phyloP scores from a whole-genome alignment of 2,113 vertebrate genomes.

The Festucalex cinctus region DNA sequence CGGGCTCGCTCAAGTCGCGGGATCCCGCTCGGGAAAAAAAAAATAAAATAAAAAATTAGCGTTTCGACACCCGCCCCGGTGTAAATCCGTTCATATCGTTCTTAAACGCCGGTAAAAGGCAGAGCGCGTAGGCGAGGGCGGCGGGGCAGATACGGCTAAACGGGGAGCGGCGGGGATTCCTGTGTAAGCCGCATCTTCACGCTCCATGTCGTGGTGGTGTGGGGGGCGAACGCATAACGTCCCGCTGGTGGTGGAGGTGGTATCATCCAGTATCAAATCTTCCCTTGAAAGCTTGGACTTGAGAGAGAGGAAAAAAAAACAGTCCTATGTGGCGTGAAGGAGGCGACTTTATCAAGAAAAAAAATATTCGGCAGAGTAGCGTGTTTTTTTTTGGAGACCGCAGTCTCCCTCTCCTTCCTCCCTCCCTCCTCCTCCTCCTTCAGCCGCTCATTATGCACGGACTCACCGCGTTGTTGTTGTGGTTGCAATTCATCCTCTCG shows the following conservation, averaged over 20 bases:
- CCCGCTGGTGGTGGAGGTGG: conserved; percentile 37
- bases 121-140: conserved; percentile 13
- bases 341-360: conserved; percentile 24
- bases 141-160: conserved; percentile 33
- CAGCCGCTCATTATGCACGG: conserved; percentile 54
- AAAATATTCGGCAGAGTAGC: conserved; percentile 55
- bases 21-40: conserved; percentile 22
- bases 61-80: conserved; percentile 21
- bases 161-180: conserved; percentile 42
- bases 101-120: neutral
- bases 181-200: conserved; percentile 67
- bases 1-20: conserved; percentile 4
- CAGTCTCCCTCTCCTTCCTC: conserved; percentile 59
- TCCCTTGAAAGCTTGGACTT: neutral
- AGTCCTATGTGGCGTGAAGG: conserved; percentile 5
- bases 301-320: neutral
- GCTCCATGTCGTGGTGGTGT: conserved; percentile 61
- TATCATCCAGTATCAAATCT: conserved; percentile 27
- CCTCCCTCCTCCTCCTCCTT: conserved; percentile 54
- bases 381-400: conserved; percentile 55
- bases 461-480: conserved; percentile 57
- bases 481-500: conserved; percentile 33
- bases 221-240: conserved; percentile 39
- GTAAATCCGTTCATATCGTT: conserved; percentile 17
- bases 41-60: conserved; percentile 28